phyloP scores from a whole-genome alignment of 2,888 invertebrate species.

The Machimus atricapillus region DNA sequence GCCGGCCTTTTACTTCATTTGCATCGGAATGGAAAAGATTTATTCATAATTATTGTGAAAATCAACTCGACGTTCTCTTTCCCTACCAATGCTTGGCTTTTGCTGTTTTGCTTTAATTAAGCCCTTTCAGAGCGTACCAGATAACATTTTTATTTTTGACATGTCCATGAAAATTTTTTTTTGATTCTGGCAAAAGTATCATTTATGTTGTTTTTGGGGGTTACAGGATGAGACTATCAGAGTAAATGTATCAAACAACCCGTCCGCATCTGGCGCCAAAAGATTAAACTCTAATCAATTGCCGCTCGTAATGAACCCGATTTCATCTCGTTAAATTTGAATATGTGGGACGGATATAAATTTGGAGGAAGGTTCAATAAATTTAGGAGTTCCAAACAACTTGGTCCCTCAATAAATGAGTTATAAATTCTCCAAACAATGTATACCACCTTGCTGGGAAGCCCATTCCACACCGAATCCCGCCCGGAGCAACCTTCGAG shows the following conservation, averaged over 20 bases:
- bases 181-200: neutral
- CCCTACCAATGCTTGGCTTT: neutral
- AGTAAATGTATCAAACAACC: neutral
- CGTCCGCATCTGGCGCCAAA: neutral
- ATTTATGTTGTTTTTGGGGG: neutral
- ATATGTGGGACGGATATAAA: constrained; percentile 11
- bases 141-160: neutral
- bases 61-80: neutral
- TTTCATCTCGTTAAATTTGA: neutral
- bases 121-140: neutral
- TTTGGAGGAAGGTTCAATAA: constrained; percentile 12
- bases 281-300: neutral
- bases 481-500: neutral
- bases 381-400: constrained; percentile 2
- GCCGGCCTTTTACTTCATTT: neutral
- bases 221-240: neutral
- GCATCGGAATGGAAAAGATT: neutral
- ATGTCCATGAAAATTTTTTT: neutral
- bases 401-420: constrained; percentile 26
- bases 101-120: neutral
- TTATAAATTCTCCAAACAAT: constrained; percentile 32
- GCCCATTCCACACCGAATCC: neutral
- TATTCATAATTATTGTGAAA: neutral
- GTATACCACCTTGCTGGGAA: neutral
- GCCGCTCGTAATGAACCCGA: neutral